Evolutionary conservation across 2,888 invertebrate genomes (phyloP), one percentile per base, ranked within the genome.

Genomic region (Drosophila mettleri): DNA sequence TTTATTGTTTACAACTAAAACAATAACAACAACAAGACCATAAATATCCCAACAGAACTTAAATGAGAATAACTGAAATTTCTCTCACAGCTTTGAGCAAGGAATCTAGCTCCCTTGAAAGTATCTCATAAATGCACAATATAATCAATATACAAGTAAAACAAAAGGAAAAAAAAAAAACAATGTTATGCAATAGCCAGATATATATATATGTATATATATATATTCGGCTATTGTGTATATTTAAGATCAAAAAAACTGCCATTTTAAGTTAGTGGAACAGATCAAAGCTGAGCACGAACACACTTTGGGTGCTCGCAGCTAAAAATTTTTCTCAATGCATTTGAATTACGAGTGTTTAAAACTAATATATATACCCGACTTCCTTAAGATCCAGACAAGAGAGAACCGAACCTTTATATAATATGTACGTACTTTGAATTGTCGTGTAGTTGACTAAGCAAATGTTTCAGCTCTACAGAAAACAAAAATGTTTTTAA

Each of bases 251-350:
- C 22, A 69, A 78, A 61, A 66, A 80, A 87, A 87, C 86, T 88
- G 88, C 88, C 86, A 83, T 83, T 83, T 83, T 86, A 67, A 83
- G 82, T 86, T 83, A 88, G 86, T 70, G 64, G 55, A 62, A 49
- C 71, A 39, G 67, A 34, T 22, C n/a, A 14, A 49, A 46, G 36
- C 52, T 33, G 31, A 48, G 29, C 18, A 18, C 18, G 29, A 8
- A 24, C 18, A 49, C 22, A 12, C n/a, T n/a, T 1, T 5, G n/a
- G 10, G 10, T 20, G 48, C 29, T 22, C 20, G 31, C 29, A 24
- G 66, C 71, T 22, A 10, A 22, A n/a, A 61, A 51, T 81, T 69
- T 69, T 58, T 33, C 22, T 34, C 49, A 52, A 78, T 46, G 63
- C 24, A 55, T 67, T 77, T 65, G 46, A 69, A 60, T 62, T 65